Evolutionary conservation across 2,888 invertebrate species (phyloP).

Genomic region (Dynastes tityus): DNA sequence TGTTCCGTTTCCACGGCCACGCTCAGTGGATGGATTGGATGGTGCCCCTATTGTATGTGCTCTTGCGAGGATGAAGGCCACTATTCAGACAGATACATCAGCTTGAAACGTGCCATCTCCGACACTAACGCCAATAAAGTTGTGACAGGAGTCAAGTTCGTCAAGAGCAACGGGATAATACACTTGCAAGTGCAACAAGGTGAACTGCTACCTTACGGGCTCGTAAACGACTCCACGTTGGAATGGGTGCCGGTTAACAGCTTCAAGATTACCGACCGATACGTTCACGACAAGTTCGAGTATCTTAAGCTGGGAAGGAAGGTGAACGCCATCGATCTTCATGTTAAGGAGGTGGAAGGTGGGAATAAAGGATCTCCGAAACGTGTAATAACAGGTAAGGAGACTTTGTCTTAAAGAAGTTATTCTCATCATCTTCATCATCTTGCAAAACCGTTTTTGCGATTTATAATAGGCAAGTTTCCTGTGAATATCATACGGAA

Average conservation of each 20-base stretch:
- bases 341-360: conserved; percentile 66
- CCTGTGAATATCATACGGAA: too few species aligned
- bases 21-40: conserved; percentile 68
- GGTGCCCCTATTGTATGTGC: conserved; percentile 89
- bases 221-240: conserved; percentile 64
- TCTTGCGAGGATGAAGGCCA: conserved; percentile 81
- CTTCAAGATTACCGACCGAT: conserved; percentile 62
- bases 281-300: conserved; percentile 66
- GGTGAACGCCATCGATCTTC: conserved; percentile 72
- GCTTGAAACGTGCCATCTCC: conserved; percentile 76
- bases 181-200: conserved; percentile 73
- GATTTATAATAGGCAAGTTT: too few species aligned
- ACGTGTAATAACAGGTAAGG: conserved; percentile 71
- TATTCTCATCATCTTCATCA: too few species aligned
- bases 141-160: conserved; percentile 71
- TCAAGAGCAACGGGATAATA: conserved; percentile 70
- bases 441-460: too few species aligned
- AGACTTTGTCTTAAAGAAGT: background rate
- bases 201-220: conserved; percentile 65
- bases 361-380: conserved; percentile 63
- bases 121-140: conserved; percentile 74
- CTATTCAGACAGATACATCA: conserved; percentile 83
- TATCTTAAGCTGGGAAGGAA: conserved; percentile 72
- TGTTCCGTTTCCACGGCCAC: conserved; percentile 63
- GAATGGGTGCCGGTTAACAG: conserved; percentile 70